phyloP scores from a whole-genome alignment of 2,888 invertebrate species.

The Minunthozetes semirufus region DNA sequence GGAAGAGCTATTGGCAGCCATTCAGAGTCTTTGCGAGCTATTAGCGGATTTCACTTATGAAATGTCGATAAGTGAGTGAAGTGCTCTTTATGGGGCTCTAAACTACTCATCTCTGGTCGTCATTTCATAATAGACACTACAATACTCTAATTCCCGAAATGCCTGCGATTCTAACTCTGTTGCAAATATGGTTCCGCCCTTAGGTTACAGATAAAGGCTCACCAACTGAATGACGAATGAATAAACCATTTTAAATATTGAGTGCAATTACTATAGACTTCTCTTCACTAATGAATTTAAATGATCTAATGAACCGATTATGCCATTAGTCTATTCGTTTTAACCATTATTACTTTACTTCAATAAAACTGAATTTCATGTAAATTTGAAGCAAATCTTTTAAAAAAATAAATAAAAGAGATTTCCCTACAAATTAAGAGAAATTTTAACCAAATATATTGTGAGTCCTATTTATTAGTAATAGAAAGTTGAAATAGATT shows the following conservation, averaged over 20 bases:
- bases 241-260: constrained; percentile 5
- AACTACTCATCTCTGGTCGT: neutral
- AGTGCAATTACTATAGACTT: neutral
- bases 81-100: constrained; percentile 1
- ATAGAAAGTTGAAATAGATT: too few species aligned
- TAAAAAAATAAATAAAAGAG: too few species aligned
- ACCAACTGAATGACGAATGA: neutral
- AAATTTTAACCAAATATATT: too few species aligned
- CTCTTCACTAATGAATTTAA: constrained; percentile 18
- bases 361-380: too few species aligned
- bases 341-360: too few species aligned
- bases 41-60: constrained; percentile 18
- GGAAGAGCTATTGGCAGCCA: neutral
- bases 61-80: constrained; percentile 11
- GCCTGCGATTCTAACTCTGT: neutral
- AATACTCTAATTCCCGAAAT: neutral
- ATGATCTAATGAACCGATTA: neutral
- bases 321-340: too few species aligned
- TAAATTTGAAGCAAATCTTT: too few species aligned
- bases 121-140: constrained; percentile 3
- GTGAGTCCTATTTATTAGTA: too few species aligned
- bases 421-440: too few species aligned
- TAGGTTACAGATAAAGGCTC: neutral
- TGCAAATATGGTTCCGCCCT: constrained; percentile 12
- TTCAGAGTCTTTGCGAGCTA: neutral